These are phyloP conservation scores for Sebastes jordani DNA, from an alignment of 2,797 vertebrate genomes.

Conservation along the genomic window DNA sequence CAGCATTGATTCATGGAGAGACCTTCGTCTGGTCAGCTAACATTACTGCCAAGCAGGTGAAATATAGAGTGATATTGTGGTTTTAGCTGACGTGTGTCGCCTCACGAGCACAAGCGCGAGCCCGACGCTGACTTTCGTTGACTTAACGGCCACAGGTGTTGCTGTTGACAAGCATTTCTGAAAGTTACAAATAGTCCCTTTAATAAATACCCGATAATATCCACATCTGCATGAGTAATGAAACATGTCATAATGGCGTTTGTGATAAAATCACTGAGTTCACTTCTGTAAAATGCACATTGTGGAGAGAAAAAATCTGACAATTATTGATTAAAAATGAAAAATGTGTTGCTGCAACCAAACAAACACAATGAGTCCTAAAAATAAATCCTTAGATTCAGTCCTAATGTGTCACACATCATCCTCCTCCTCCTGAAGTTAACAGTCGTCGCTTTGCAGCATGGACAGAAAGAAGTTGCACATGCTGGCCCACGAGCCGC, in stretches of 20 bases:
- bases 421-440: neutral
- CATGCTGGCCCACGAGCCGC: constrained; percentile 80
- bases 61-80: too few species aligned
- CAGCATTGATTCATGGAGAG: too few species aligned
- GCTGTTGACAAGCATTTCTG: too few species aligned
- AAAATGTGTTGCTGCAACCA: neutral
- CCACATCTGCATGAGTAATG: neutral
- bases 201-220: neutral
- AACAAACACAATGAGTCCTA: neutral
- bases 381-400: neutral
- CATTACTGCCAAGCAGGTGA: too few species aligned
- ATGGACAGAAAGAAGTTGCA: constrained; percentile 88
- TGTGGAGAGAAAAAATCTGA: neutral
- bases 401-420: neutral
- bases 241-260: neutral
- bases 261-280: neutral
- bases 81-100: too few species aligned
- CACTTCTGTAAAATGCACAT: neutral
- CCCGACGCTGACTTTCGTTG: too few species aligned
- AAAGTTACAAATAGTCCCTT: too few species aligned
- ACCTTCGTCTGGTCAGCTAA: too few species aligned
- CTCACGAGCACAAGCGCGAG: too few species aligned
- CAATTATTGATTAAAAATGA: neutral
- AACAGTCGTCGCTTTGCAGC: constrained; percentile 86
- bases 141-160: too few species aligned